Evolutionary conservation across 2,113 vertebrate species (phyloP).

Genomic region (Mus pahari): DNA sequence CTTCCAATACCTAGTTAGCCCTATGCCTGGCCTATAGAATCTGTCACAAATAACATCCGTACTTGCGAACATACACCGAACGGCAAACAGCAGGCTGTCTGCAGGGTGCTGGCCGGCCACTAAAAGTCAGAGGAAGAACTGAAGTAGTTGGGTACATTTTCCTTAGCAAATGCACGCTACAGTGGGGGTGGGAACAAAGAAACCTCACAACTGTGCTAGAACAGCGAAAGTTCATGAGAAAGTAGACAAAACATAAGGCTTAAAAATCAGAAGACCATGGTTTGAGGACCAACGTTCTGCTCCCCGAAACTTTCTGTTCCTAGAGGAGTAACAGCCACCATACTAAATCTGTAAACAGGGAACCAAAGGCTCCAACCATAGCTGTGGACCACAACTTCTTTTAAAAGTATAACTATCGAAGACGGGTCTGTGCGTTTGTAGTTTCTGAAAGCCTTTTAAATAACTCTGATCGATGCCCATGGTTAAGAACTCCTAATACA

Average conservation of each 20-base stretch:
- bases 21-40: neutral
- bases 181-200: rapidly evolving
- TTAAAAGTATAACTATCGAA: neutral
- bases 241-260: neutral
- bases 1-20: neutral
- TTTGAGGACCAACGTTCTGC: neutral
- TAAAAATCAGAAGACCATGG: neutral
- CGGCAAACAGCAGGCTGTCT: neutral
- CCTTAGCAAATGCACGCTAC: neutral
- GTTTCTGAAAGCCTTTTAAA: slow-evolving; percentile 15
- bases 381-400: neutral
- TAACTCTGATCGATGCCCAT: neutral
- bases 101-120: neutral
- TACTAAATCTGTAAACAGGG: neutral
- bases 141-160: neutral
- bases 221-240: neutral
- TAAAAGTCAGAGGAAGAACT: neutral
- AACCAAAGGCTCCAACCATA: neutral
- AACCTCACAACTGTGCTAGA: neutral
- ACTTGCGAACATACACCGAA: neutral
- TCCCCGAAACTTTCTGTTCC: neutral
- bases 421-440: neutral
- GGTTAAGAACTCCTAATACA: slow-evolving; percentile 11
- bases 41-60: rapidly evolving
- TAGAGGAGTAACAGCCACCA: neutral